Percentiles rank a stretch among this genome's conserved stretches.
These are phyloP conservation scores for Myrmophylax atrothorax DNA, from an alignment of 2,113 vertebrate genomes.

Conservation along the genomic window DNA sequence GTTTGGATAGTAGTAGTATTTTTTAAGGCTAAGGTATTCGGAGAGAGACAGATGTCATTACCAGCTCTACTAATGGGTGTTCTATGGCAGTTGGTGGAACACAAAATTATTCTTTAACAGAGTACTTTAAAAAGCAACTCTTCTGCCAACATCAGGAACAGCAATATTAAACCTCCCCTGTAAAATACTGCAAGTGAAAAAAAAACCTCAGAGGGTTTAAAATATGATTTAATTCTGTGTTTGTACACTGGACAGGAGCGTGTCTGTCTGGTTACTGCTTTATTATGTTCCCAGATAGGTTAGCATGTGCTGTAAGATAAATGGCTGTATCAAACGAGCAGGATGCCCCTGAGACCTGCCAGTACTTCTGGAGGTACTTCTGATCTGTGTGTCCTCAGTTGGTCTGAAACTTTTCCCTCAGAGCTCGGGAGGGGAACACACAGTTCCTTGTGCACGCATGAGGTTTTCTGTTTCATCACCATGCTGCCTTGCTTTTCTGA, in stretches of 20 bases:
- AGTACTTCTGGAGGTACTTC: constrained; percentile 4
- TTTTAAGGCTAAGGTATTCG: neutral
- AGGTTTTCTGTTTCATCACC: neutral
- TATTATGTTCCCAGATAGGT: neutral
- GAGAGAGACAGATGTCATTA: neutral
- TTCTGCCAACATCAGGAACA: neutral
- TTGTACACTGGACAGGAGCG: neutral
- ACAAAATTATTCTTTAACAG: neutral
- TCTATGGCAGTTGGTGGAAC: neutral
- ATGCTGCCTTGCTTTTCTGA: neutral
- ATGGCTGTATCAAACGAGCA: neutral
- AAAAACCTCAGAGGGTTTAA: neutral
- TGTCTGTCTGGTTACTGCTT: neutral
- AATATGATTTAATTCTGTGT: neutral
- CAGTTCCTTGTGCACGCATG: neutral
- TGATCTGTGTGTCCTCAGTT: neutral
- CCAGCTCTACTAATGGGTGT: neutral
- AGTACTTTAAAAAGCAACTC: constrained; percentile 5
- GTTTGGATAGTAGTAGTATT: neutral
- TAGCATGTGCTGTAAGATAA: neutral
- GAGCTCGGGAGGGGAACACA: neutral
- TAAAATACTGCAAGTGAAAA: neutral
- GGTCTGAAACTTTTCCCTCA: neutral
- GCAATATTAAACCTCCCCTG: neutral
- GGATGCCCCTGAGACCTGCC: neutral